Base-by-base conservation (phyloP, 2,888 invertebrate species). In the Diaperis boleti region DNA sequence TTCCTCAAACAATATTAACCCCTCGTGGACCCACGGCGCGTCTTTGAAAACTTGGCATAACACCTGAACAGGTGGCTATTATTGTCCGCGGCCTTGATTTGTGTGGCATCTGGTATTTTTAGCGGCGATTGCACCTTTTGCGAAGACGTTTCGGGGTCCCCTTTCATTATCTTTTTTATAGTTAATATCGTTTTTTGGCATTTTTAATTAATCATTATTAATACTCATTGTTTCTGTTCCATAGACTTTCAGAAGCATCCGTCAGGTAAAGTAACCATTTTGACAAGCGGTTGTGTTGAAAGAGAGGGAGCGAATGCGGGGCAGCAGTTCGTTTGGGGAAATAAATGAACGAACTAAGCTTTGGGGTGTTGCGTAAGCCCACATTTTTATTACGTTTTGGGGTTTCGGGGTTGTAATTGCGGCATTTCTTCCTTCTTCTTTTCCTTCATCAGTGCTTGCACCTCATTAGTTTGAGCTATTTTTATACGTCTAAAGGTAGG, bases 161-260 rank as follows among this genome's bases (percentile, higher is more conserved):
- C 33, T 49, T 17, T 18, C 37, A 8, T 11, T 13, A 6, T 6
- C 5, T 26, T 26, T 26, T 26, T 26, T 26, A 6, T 26, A 26
- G 26, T n/a, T 26, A 26, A 26, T 26, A 20, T 22, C 22, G 20
- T 11, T 7, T 35, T 50, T 15, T 26, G 8, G 33, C n/a, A 56
- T 39, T 52, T 52, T 33, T 37, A 50, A 20, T 31, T 39, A 20
- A 3, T 33, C 6, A 14, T 6, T 26, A 29, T 45, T 26, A 10
- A 6, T 50, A 44, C 64, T 41, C 49, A 68, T 68, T 42, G 15
- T 70, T 69, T 68, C 61, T 66, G 56, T 65, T 57, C 63, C 67
- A 66, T 74, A 76, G 76, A 76, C 71, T 75, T 72, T 70, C 75
- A 75, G 72, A 74, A 73, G 72, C 64, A 61, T 45, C 59, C 68